phyloP scores from a whole-genome alignment of 2,113 vertebrate species.

The Hymenochirus boettgeri region DNA sequence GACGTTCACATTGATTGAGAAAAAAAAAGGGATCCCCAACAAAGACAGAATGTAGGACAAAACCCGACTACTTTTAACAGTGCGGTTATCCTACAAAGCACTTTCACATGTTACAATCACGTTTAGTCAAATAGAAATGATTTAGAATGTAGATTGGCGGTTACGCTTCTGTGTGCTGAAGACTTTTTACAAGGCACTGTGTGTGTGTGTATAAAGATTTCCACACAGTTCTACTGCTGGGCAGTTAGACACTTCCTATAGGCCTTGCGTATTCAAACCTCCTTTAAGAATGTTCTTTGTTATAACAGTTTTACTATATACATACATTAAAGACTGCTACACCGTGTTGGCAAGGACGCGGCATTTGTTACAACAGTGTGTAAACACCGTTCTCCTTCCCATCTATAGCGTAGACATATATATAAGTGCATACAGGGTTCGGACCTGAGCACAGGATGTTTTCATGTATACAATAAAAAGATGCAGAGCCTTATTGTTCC shows the following conservation, averaged over 20 bases:
- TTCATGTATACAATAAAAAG: background rate
- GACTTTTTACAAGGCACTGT: background rate
- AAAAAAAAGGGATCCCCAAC: no score
- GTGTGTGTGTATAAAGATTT: background rate
- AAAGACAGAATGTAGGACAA: no score
- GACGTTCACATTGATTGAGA: no score
- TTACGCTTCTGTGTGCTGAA: no score
- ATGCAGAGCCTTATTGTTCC: no score
- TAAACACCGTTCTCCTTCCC: background rate
- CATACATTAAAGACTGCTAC: conserved; percentile 1
- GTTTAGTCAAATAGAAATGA: no score
- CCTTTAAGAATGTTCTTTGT: background rate
- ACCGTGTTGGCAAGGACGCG: no score
- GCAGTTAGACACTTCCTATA: background rate
- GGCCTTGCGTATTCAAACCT: background rate
- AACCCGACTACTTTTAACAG: no score
- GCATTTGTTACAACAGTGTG: background rate
- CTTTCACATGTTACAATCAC: no score
- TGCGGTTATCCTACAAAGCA: no score
- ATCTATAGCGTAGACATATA: background rate
- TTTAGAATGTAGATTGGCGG: no score
- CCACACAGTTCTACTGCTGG: background rate
- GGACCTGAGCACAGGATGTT: background rate
- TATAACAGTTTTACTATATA: background rate
- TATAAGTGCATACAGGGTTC: background rate